These are phyloP conservation scores for Oscheius myriophilus DNA, from an alignment of 2,888 invertebrate species.

Conservation along the genomic window DNA sequence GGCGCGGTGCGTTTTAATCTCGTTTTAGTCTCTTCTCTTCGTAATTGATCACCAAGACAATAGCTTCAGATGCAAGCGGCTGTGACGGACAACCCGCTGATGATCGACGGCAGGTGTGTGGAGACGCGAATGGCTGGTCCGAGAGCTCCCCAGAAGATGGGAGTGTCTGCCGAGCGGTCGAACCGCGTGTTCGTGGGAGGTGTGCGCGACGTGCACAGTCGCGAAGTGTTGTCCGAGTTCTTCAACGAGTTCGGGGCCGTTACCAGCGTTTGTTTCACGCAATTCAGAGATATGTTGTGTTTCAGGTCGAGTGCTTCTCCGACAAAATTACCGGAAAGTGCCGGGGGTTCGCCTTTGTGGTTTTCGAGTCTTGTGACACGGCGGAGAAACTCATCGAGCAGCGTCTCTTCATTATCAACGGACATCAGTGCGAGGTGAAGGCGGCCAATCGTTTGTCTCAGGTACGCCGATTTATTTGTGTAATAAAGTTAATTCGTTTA, in stretches of 20 bases:
- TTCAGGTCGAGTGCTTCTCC: constrained; percentile 11
- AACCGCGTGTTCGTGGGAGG: constrained; percentile 13
- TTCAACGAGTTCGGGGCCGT: constrained; percentile 6
- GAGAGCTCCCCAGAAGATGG: neutral
- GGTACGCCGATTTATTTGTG: neutral
- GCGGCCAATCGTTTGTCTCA: neutral
- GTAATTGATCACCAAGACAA: too few relatives aligned
- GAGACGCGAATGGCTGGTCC: neutral
- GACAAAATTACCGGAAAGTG: constrained; percentile 4
- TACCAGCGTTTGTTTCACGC: neutral
- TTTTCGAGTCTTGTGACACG: neutral
- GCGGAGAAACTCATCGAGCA: neutral
- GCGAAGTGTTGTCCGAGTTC: neutral
- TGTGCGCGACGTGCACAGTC: constrained; percentile 3
- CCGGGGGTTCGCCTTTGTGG: constrained; percentile 13
- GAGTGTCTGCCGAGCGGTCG: neutral
- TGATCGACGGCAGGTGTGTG: neutral
- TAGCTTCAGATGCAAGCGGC: neutral
- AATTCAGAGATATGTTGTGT: neutral
- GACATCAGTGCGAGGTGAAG: constrained; percentile 11
- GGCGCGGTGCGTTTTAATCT: neutral
- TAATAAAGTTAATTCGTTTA: neutral
- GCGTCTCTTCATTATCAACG: constrained; percentile 3
- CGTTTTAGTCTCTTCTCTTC: too few relatives aligned
- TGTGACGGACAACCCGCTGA: neutral